Conservation (phyloP, 2,888 invertebrate species). For the Pollenia angustigena region DNA sequence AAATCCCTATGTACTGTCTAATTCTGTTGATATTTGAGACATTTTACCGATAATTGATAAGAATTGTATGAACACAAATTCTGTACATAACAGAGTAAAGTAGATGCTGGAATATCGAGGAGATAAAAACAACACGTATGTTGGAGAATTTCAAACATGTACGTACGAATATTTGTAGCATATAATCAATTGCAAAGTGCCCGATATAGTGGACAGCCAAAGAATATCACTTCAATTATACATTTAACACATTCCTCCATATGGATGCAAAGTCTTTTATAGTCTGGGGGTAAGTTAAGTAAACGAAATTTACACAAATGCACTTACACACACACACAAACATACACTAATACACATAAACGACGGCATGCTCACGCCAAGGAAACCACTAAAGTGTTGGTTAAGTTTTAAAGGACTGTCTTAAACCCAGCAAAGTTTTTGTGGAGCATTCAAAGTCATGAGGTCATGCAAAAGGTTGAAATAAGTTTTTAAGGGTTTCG, state of each 20-base stretch:
- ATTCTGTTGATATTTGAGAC: slow-evolving; percentile 66
- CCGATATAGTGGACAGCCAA: slow-evolving; percentile 24
- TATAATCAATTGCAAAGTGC: slow-evolving; percentile 56
- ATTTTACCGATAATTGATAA: slow-evolving; percentile 73
- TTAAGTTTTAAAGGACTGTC: slow-evolving; percentile 56
- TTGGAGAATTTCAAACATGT: neutral
- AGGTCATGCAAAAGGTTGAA: neutral
- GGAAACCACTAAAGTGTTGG: slow-evolving; percentile 70
- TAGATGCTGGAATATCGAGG: slow-evolving; percentile 25
- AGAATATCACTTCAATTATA: slow-evolving; percentile 28
- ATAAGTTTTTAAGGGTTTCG: neutral
- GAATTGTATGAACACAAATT: slow-evolving; percentile 46
- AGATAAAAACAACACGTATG: slow-evolving; percentile 15
- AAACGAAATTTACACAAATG: slow-evolving; percentile 54
- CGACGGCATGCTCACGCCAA: slow-evolving; percentile 23
- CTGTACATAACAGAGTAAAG: neutral
- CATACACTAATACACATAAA: slow-evolving; percentile 7
- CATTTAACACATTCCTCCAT: slow-evolving; percentile 43
- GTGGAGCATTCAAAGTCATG: neutral
- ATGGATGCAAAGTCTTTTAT: slow-evolving; percentile 45
- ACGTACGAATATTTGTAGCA: slow-evolving; percentile 50
- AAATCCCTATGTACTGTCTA: slow-evolving; percentile 11
- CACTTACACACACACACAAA: slow-evolving; percentile 9
- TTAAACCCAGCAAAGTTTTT: slow-evolving; percentile 45
- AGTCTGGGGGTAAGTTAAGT: slow-evolving; percentile 48